Evolutionary conservation across 2,888 invertebrate genomes (phyloP), one percentile per base, ranked within the genome.

Genomic region (Pardosa pseudoannulata): DNA sequence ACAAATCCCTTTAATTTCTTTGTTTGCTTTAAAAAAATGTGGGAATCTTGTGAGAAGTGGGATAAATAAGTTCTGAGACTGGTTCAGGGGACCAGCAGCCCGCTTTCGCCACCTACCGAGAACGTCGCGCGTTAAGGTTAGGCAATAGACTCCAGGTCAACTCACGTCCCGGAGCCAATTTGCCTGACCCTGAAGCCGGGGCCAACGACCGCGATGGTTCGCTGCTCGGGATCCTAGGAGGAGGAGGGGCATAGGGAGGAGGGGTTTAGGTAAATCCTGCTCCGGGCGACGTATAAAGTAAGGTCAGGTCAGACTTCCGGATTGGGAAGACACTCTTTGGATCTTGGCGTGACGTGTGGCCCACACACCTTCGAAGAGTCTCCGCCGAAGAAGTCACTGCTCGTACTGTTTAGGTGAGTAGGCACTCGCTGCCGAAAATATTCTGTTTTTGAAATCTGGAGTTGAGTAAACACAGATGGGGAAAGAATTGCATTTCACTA

Each of bases 301-400:
- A 86, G 85, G 85, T 86, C 85, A 86, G 85, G 85, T 86, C 85
- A 86, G 67, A 86, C 85, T 86, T 86, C 85, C 85, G 85, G 74
- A 79, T 86, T 83, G 64, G 39, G 41, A 74, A 86, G 74, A 74
- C 85, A 74, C 28, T 39, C 36, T 27, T 41, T 19, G 70, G 32
- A 32, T 67, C 36, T 73, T 73, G 46, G 74, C 70, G 50, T 72
- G 72, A 62, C 79, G 68, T 67, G 73, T 70, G 79, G 46, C 74
- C 79, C 78, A 78, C 83, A 86, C 85, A 86, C 79, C 85, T 78
- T 68, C 36, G 32, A 23, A 67, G 39, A 62, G 68, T 23, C 76
- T 78, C 67, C 23, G 29, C 19, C 41, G 67, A 65, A 64, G 56
- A 70, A 62, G 71, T 67, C 65, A 64, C 31, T 32, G 27, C 41